Evolutionary conservation across 1,140 invertebrate species (phyloP), one percentile per base, ranked within the genome.

Genomic region (Formica exsecta): DNA sequence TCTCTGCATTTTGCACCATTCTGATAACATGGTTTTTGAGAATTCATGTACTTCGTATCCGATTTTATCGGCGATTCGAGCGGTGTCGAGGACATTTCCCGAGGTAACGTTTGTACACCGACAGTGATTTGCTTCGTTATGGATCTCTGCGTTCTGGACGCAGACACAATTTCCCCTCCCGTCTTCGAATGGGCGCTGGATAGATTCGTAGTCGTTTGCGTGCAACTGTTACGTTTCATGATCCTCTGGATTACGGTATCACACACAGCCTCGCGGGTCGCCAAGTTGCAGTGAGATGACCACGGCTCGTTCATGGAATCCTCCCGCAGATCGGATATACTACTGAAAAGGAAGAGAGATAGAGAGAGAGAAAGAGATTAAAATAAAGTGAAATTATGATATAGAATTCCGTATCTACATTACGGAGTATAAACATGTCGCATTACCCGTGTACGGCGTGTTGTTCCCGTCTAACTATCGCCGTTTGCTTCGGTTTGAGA

Each of bases 241-340:
- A 93, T 44, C 8, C 87, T 86, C 48, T 91, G 70, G 0, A 87
- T 90, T 0, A 90, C 29, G n/a, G 54, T 81, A 4, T 88, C 90
- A n/a, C 44, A 85, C 9, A 85, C 29, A 7, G 84, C 51, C n/a
- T 92, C 90, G 75, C 87, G 92, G 1, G 87, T 88, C 16, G 92
- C 92, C 3, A 95, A 61, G 80, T 95, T 95, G 22, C 94, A 94
- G 65, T 95, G 95, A 7, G 95, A 95, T 0, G 95, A 95, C 95
- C 95, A 95, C 19, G 94, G 93, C 13, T 93, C 92, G 48, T 90
- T 93, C 0, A 93, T 13, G 0, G 70, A 85, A 62, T 86, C 85
- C 3, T 89, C 81, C 9, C n/a, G 86, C 22, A 48, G 29, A 3
- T 89, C 86, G 0, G 85, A 85, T 1, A 59, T 41, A 8, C 85